A percentile compares a stretch with the other conserved stretches of the same genome.
phyloP scores from a whole-genome alignment of 1,140 invertebrate species.

The Solen grandis region DNA sequence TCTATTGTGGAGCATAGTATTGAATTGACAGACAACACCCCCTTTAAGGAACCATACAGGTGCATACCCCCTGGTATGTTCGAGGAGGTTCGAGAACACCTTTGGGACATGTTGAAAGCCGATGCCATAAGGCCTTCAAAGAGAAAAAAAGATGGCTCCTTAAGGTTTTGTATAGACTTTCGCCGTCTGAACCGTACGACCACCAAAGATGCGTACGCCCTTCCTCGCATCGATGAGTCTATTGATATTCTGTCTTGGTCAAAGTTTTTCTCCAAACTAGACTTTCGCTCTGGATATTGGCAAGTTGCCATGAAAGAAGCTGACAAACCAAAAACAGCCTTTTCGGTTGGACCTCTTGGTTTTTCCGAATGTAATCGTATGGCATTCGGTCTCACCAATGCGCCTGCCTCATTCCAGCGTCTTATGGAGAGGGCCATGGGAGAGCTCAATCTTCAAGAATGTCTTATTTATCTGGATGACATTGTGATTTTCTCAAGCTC shows the following conservation, averaged over 20 bases:
- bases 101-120: constrained; percentile 16
- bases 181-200: constrained; percentile 79
- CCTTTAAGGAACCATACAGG: constrained; percentile 48
- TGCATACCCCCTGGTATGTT: constrained; percentile 78
- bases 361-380: constrained; percentile 1
- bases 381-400: neutral
- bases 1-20: constrained; percentile 44
- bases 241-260: constrained; percentile 76
- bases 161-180: too few relatives aligned
- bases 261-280: constrained; percentile 80
- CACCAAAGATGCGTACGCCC: constrained; percentile 81
- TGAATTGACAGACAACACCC: neutral
- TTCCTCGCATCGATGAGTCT: constrained; percentile 81
- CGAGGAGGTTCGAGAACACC: constrained; percentile 35
- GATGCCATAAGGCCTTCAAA: constrained; percentile 20
- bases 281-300: too few relatives aligned
- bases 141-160: constrained; percentile 23
- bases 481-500: too few relatives aligned
- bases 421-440: neutral
- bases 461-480: too few relatives aligned
- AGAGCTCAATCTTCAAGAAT: too few relatives aligned
- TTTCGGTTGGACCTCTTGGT: neutral
- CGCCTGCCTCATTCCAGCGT: neutral
- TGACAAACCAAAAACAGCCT: neutral
- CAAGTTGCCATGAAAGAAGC: neutral